phyloP scores from a whole-genome alignment of 23 tunicate genomes.

The Oikopleura albicans region DNA sequence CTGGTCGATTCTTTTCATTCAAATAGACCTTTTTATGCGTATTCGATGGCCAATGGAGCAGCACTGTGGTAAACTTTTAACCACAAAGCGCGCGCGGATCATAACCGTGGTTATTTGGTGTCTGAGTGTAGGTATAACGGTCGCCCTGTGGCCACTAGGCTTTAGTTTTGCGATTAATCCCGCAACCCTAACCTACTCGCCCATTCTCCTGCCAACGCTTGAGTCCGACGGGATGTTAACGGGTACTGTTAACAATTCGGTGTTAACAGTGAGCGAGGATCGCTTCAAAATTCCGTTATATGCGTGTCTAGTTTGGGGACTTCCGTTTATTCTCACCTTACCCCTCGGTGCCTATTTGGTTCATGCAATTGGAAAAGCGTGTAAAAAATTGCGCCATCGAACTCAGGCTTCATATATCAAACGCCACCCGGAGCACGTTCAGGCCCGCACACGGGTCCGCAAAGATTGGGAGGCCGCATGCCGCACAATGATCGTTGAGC shows the following conservation, averaged over 20 bases:
- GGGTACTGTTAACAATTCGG: neutral
- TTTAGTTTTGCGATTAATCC: neutral
- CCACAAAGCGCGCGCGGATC: neutral
- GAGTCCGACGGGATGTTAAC: neutral
- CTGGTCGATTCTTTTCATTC: neutral
- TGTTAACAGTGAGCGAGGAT: neutral
- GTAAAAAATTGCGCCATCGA: neutral
- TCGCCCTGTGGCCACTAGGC: neutral
- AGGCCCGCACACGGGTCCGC: neutral
- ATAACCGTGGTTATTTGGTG: neutral
- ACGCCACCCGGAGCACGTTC: neutral
- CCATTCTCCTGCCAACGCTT: neutral
- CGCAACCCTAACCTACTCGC: neutral
- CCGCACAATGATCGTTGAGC: neutral
- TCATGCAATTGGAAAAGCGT: neutral
- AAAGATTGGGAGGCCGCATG: neutral
- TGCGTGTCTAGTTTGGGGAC: neutral
- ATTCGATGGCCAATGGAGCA: slow-evolving; percentile 12
- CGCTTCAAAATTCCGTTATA: neutral
- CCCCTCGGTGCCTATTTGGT: slow-evolving; percentile 6
- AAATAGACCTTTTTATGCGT: neutral
- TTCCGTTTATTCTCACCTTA: slow-evolving; percentile 3
- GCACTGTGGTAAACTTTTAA: neutral
- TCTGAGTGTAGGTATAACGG: neutral
- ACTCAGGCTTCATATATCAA: neutral